These are phyloP conservation scores for Euclidia mi DNA, from an alignment of 2,888 invertebrate genomes.

Conservation along the genomic window DNA sequence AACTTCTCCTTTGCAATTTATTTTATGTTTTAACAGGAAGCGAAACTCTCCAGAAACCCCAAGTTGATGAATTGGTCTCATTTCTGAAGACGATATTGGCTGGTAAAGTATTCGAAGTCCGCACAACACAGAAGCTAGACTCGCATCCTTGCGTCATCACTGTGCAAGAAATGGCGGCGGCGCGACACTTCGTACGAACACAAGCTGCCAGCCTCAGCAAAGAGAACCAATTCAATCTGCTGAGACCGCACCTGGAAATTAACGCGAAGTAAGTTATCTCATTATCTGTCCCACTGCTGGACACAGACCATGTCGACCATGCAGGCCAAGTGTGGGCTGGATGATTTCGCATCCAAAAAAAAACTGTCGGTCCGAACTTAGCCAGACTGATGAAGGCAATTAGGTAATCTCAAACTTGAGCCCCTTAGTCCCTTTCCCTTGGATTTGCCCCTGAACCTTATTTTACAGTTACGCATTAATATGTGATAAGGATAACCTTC, in stretches of 20 bases:
- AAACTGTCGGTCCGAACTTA: too few relatives aligned
- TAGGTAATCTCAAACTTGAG: too few relatives aligned
- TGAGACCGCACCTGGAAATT: slow-evolving; percentile 98
- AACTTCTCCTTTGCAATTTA: too few relatives aligned
- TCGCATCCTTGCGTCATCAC: slow-evolving; percentile 98
- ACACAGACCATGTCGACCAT: too few relatives aligned
- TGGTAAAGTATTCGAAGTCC: slow-evolving; percentile 95
- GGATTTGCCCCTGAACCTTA: too few relatives aligned
- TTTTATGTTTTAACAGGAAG: slow-evolving; percentile 83
- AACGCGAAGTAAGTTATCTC: slow-evolving; percentile 94
- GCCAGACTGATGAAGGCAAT: too few relatives aligned
- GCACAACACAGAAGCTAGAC: slow-evolving; percentile 95
- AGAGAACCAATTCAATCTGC: slow-evolving; percentile 95
- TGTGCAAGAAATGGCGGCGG: slow-evolving; percentile 99
- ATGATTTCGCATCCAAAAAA: too few relatives aligned
- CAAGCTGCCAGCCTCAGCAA: slow-evolving; percentile 95
- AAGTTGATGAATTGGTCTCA: slow-evolving; percentile 94
- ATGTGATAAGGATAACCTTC: too few relatives aligned
- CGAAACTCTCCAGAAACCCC: slow-evolving; percentile 92
- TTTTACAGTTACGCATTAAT: too few relatives aligned
- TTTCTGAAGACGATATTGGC: slow-evolving; percentile 94
- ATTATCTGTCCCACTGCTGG: too few relatives aligned
- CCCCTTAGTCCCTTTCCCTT: too few relatives aligned
- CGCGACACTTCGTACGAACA: slow-evolving; percentile 97
- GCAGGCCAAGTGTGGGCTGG: too few relatives aligned